These are phyloP conservation scores for Sinohyriopsis cumingii DNA, from an alignment of 2,888 invertebrate genomes.

Conservation along the genomic window DNA sequence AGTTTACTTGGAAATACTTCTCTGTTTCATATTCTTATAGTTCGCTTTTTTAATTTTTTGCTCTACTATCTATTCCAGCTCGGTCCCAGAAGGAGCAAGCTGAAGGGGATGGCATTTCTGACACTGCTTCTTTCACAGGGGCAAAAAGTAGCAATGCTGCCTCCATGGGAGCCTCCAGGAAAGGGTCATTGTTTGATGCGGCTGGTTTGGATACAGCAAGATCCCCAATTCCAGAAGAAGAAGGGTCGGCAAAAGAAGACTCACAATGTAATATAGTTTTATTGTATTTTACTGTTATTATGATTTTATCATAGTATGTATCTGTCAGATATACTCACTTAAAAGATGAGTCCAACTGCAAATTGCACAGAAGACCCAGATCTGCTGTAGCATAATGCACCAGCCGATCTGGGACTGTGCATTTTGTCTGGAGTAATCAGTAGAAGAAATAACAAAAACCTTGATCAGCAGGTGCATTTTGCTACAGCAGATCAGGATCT, in stretches of 20 bases:
- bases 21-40: neutral
- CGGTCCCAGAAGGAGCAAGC: constrained; percentile 3
- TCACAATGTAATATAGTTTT: constrained; percentile 22
- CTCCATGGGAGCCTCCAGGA: constrained; percentile 42
- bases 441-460: too few relatives aligned
- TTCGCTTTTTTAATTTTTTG: neutral
- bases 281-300: too few relatives aligned
- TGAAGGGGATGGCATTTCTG: constrained; percentile 6
- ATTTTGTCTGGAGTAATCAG: too few relatives aligned
- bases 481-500: too few relatives aligned
- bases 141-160: constrained; percentile 45
- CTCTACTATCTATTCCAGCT: constrained; percentile 1
- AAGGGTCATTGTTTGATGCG: constrained; percentile 51
- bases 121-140: constrained; percentile 22
- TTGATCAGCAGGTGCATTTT: too few relatives aligned
- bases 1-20: too few relatives aligned
- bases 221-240: constrained; percentile 49
- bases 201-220: constrained; percentile 42
- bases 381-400: too few relatives aligned
- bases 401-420: too few relatives aligned
- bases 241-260: constrained; percentile 16
- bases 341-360: too few relatives aligned
- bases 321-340: too few relatives aligned
- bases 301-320: too few relatives aligned
- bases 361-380: too few relatives aligned